A percentile compares a stretch with the other conserved stretches of the same genome.
Evolutionary conservation across 2,797 vertebrate genomes (phyloP).

Genomic region (Lithobates pipiens): DNA sequence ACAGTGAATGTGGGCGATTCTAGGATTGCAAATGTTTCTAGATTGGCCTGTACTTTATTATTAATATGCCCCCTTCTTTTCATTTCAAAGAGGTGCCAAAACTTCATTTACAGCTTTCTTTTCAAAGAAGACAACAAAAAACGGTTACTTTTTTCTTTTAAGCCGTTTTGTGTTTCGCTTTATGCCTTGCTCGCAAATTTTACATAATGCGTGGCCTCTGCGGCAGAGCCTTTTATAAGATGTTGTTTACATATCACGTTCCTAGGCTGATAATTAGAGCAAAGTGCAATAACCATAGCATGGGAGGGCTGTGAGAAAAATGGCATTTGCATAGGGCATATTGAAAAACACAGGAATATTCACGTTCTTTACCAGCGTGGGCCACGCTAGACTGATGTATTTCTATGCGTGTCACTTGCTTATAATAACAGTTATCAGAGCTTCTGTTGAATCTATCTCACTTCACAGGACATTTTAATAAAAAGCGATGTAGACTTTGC

Average conservation of each 20-base stretch:
- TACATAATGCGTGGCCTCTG: slow-evolving; percentile 16
- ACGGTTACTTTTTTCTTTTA: not conserved
- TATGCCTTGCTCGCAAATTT: not conserved
- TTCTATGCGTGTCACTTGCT: slow-evolving; percentile 57
- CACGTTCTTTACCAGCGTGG: slow-evolving; percentile 42
- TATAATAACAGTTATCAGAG: slow-evolving; percentile 62
- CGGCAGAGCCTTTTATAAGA: slow-evolving; percentile 29
- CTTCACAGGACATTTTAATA: slow-evolving; percentile 61
- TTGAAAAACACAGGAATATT: slow-evolving; percentile 27
- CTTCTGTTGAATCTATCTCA: slow-evolving; percentile 52
- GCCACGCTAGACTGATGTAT: slow-evolving; percentile 49
- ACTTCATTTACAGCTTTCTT: too few relatives aligned
- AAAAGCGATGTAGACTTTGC: slow-evolving; percentile 44
- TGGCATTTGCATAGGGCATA: slow-evolving; percentile 22
- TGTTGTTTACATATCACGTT: slow-evolving; percentile 51
- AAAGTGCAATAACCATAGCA: slow-evolving; percentile 5
- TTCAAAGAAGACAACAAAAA: too few relatives aligned
- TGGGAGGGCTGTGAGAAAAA: not conserved
- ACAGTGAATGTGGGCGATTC: too few relatives aligned
- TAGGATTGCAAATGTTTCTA: too few relatives aligned
- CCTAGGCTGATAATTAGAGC: slow-evolving; percentile 47
- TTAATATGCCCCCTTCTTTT: too few relatives aligned
- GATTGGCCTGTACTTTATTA: too few relatives aligned
- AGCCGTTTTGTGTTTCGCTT: not conserved
- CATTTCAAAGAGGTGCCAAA: too few relatives aligned